A percentile compares a stretch with the other conserved stretches of the same genome.
phyloP scores from a whole-genome alignment of 2,113 vertebrate species.

The Platichthys stellatus region DNA sequence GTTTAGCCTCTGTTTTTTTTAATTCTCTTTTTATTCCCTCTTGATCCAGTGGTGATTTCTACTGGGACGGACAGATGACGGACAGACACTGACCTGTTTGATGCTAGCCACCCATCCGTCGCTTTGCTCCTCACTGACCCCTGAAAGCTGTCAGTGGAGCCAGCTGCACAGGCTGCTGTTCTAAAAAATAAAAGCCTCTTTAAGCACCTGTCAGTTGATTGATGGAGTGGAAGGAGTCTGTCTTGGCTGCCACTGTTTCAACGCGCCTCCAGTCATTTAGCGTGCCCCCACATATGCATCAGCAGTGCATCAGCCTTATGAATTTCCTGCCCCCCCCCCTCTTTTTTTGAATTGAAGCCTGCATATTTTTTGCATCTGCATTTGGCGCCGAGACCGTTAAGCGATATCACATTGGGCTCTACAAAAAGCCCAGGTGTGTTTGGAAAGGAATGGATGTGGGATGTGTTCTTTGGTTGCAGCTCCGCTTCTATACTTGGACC shows the following conservation, averaged over 20 bases:
- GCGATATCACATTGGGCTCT: slow-evolving; percentile 3
- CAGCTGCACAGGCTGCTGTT: slow-evolving; percentile 47
- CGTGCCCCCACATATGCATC: slow-evolving; percentile 9
- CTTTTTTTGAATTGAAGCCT: slow-evolving; percentile 4
- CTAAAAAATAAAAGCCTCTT: slow-evolving; percentile 17
- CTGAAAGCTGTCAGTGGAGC: slow-evolving; percentile 63
- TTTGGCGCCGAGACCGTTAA: slow-evolving; percentile 11
- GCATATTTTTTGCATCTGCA: neutral
- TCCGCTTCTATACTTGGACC: slow-evolving; percentile 62
- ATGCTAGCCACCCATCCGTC: slow-evolving; percentile 39
- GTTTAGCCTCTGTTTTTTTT: slow-evolving; percentile 17
- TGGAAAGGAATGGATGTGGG: slow-evolving; percentile 46
- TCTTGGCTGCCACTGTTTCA: slow-evolving; percentile 37
- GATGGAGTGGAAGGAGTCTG: slow-evolving; percentile 67
- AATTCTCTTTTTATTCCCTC: neutral
- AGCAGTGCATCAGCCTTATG: slow-evolving; percentile 26
- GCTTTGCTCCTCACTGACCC: slow-evolving; percentile 35
- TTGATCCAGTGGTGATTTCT: slow-evolving; percentile 43
- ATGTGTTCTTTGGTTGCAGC: slow-evolving; percentile 33
- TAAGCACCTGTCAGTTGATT: slow-evolving; percentile 70
- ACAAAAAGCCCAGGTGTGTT: slow-evolving; percentile 75
- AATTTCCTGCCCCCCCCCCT: slow-evolving; percentile 4
- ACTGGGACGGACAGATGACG: slow-evolving; percentile 47
- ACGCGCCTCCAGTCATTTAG: slow-evolving; percentile 21
- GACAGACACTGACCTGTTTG: slow-evolving; percentile 51